Evolutionary conservation across 2,113 vertebrate species (phyloP).

Genomic region (Hiodon tergisus): DNA sequence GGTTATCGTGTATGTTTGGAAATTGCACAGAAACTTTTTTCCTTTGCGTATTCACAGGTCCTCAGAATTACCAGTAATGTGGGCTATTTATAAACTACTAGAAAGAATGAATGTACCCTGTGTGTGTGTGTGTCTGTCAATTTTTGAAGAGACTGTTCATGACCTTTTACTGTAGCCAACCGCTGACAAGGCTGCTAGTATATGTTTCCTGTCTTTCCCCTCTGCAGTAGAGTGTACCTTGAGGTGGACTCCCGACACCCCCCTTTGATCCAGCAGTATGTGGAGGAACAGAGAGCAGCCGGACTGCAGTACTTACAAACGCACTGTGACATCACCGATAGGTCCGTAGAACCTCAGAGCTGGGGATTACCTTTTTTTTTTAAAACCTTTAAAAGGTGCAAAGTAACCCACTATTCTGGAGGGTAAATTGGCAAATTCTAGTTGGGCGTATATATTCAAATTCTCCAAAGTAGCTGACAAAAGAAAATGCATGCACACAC

Average conservation of each 20-base stretch:
- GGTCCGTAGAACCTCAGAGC: neutral
- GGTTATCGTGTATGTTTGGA: no score
- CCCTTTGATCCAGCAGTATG: constrained; percentile 68
- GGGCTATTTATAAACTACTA: no score
- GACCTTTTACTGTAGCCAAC: constrained; percentile 16
- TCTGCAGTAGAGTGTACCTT: constrained; percentile 76
- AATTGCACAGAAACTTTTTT: no score
- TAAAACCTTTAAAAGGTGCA: no score
- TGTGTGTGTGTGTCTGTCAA: neutral
- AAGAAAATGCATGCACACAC: neutral
- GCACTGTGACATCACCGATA: constrained; percentile 40
- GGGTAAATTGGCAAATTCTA: no score
- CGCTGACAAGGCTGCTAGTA: neutral
- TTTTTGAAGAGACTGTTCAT: neutral
- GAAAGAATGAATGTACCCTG: neutral
- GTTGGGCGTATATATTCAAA: no score
- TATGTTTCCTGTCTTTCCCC: constrained; percentile 3
- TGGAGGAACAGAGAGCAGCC: constrained; percentile 51
- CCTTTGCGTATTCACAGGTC: no score
- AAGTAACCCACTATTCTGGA: no score
- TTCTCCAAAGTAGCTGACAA: no score
- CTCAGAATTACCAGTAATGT: no score
- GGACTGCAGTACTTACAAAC: constrained; percentile 58
- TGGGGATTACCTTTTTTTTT: neutral
- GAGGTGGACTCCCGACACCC: constrained; percentile 90